A percentile compares a stretch with the other conserved stretches of the same genome.
These are phyloP conservation scores for Scaptomyza polygonia DNA, from an alignment of 2,888 invertebrate species.

Conservation along the genomic window DNA sequence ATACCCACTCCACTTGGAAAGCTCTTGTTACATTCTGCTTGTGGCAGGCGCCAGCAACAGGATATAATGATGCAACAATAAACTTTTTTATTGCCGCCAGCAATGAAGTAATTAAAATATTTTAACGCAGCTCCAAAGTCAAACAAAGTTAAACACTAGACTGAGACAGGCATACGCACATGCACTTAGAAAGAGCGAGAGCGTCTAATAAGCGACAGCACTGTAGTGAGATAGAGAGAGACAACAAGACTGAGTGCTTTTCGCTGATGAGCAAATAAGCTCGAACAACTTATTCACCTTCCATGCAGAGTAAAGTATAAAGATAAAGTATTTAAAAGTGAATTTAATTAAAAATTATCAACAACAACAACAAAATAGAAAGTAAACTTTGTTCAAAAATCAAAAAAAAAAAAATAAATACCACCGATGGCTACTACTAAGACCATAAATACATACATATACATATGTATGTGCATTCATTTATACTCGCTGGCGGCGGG, in stretches of 20 bases:
- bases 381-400: not conserved
- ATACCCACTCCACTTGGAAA: not conserved
- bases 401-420: not conserved
- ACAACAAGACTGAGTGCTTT: not conserved
- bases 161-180: conserved; percentile 14
- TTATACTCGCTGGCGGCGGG: no score
- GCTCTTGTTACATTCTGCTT: conserved; percentile 24
- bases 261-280: conserved; percentile 22
- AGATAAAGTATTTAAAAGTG: conserved; percentile 39
- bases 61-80: conserved; percentile 62
- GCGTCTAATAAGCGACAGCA: not conserved
- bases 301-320: conserved; percentile 4
- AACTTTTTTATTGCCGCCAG: conserved; percentile 62
- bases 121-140: conserved; percentile 60
- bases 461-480: no score
- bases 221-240: not conserved
- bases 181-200: not conserved
- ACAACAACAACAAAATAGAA: not conserved
- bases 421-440: not conserved
- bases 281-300: conserved; percentile 25
- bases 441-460: not conserved
- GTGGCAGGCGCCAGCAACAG: conserved; percentile 50
- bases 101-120: conserved; percentile 68
- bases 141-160: conserved; percentile 50
- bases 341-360: conserved; percentile 45